Percentiles rank a stretch among this genome's conserved stretches.
phyloP scores from a whole-genome alignment of 2,113 vertebrate genomes.

The Corvus hawaiiensis region DNA sequence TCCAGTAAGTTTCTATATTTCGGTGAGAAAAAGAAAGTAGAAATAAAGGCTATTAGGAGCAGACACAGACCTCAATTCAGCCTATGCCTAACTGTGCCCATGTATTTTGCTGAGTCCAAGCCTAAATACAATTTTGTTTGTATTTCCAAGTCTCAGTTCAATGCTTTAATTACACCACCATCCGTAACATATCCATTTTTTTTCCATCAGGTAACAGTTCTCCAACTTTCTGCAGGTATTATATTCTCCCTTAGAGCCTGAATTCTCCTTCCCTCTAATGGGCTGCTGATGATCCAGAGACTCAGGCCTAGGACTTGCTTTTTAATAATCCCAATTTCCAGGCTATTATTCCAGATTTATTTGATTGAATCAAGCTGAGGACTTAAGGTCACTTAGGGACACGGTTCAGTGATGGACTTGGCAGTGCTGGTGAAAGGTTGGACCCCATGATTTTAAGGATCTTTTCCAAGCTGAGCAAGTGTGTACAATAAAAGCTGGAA shows the following conservation, averaged over 20 bases:
- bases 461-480: neutral
- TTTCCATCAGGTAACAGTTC: neutral
- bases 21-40: neutral
- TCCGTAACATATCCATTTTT: neutral
- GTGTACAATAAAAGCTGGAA: neutral
- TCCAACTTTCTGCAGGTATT: neutral
- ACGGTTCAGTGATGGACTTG: neutral
- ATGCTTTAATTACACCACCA: neutral
- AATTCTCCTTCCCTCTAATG: neutral
- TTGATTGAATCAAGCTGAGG: neutral
- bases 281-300: neutral
- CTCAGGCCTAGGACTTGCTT: neutral
- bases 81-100: neutral
- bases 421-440: neutral
- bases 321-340: neutral
- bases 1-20: neutral
- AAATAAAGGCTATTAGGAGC: neutral
- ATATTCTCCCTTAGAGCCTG: neutral
- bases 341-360: neutral
- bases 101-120: neutral
- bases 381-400: neutral
- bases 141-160: neutral
- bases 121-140: neutral
- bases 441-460: neutral
- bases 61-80: neutral